Percentiles rank a stretch among this genome's conserved stretches.
Conservation (phyloP, 2,797 vertebrate genomes). For the Staurois parvus region DNA sequence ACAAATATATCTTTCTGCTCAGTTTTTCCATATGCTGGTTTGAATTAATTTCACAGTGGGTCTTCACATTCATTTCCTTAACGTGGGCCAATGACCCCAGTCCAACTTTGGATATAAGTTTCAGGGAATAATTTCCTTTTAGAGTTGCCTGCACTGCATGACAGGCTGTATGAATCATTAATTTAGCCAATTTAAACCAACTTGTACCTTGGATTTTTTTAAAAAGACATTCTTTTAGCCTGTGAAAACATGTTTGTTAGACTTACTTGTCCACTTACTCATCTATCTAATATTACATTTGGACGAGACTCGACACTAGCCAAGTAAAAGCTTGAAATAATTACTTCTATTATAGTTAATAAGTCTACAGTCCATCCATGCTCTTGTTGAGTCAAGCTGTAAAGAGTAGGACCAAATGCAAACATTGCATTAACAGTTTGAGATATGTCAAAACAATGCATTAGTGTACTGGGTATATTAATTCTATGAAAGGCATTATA, state of each 20-base stretch:
- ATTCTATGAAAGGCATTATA: constrained; percentile 16
- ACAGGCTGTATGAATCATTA: neutral
- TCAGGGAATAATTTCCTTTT: too few species aligned
- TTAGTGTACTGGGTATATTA: constrained; percentile 28
- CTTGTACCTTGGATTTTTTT: neutral
- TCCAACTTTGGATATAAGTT: too few species aligned
- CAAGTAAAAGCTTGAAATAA: constrained; percentile 23
- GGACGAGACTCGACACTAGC: neutral
- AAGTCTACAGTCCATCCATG: constrained; percentile 3
- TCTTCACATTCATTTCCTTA: too few species aligned
- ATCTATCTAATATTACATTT: constrained; percentile 20
- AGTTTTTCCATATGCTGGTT: too few species aligned
- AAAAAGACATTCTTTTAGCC: constrained; percentile 7
- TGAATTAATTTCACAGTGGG: too few species aligned
- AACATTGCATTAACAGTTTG: constrained; percentile 30
- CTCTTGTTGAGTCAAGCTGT: neutral
- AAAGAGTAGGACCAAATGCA: constrained; percentile 22
- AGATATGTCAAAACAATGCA: constrained; percentile 10
- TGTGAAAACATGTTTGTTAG: neutral
- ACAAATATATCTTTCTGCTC: too few species aligned
- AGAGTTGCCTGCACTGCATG: neutral
- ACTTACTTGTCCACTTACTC: constrained; percentile 1
- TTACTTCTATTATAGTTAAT: constrained; percentile 21
- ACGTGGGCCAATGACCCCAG: too few species aligned
- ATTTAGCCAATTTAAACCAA: neutral